A percentile compares a stretch with the other conserved stretches of the same genome.
phyloP scores from a whole-genome alignment of 2,888 invertebrate species.

The Siphlonurus alternatus region DNA sequence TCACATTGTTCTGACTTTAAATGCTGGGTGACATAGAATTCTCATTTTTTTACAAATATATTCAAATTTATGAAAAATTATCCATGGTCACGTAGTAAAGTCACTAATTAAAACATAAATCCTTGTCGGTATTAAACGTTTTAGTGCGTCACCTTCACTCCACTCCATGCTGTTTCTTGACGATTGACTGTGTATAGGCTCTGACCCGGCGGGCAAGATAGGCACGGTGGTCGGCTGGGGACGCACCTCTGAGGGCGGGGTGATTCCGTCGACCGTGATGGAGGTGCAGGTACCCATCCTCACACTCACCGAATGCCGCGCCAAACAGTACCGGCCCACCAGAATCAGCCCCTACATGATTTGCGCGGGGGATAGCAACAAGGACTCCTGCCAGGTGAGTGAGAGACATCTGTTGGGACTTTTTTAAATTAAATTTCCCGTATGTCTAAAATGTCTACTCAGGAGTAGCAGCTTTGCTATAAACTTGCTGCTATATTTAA shows the following conservation, averaged over 20 bases:
- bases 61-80: too few relatives aligned
- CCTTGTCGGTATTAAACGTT: background rate
- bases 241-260: slow-evolving; percentile 63
- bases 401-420: too few relatives aligned
- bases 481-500: background rate
- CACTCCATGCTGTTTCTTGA: background rate
- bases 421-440: slow-evolving; percentile 6
- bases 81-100: too few relatives aligned
- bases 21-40: too few relatives aligned
- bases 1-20: too few relatives aligned
- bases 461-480: too few relatives aligned
- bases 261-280: slow-evolving; percentile 58
- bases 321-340: slow-evolving; percentile 67
- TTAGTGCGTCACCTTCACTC: background rate
- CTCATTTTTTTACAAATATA: too few relatives aligned
- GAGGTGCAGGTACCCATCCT: slow-evolving; percentile 74
- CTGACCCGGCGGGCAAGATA: slow-evolving; percentile 49
- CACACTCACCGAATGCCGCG: slow-evolving; percentile 57
- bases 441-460: too few relatives aligned
- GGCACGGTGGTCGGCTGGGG: slow-evolving; percentile 81
- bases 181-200: slow-evolving; percentile 23
- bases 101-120: too few relatives aligned
- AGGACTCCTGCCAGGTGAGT: slow-evolving; percentile 63
- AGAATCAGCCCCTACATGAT: slow-evolving; percentile 72
- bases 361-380: slow-evolving; percentile 63